Conservation (phyloP, 2,888 invertebrate genomes). For the Ischnus inquisitorius region DNA sequence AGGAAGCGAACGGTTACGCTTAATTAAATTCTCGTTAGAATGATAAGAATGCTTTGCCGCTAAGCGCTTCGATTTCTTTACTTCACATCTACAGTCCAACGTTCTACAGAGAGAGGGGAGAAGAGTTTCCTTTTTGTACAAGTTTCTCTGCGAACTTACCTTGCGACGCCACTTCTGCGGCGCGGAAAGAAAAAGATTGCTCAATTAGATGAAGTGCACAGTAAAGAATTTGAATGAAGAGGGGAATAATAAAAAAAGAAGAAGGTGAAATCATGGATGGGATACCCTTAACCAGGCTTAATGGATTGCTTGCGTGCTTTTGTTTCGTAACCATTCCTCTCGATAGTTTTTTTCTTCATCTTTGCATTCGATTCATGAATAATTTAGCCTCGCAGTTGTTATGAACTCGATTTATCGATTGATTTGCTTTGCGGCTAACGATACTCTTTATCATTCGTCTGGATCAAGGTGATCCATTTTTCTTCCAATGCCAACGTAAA, state of each 20-base stretch:
- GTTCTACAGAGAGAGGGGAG: constrained; percentile 45
- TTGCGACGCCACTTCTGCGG: constrained; percentile 84
- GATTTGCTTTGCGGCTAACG: constrained; percentile 16
- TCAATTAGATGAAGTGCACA: constrained; percentile 76
- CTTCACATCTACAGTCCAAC: constrained; percentile 25
- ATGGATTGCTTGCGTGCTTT: constrained; percentile 42
- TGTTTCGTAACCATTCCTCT: neutral
- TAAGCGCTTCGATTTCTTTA: constrained; percentile 32
- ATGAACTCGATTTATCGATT: constrained; percentile 11
- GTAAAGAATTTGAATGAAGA: constrained; percentile 39
- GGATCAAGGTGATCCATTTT: constrained; percentile 9
- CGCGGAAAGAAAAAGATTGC: constrained; percentile 81
- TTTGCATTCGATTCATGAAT: constrained; percentile 24
- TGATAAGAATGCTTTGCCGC: constrained; percentile 44
- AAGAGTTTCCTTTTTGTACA: constrained; percentile 25
- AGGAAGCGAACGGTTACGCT: constrained; percentile 5
- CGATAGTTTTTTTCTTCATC: constrained; percentile 18
- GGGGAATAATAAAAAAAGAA: neutral
- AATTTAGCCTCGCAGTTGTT: constrained; percentile 40
- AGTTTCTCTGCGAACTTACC: constrained; percentile 79
- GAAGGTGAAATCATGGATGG: constrained; percentile 13
- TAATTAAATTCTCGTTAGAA: neutral
- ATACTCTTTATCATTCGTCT: constrained; percentile 24
- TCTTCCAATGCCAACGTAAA: constrained; percentile 15
- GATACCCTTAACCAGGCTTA: constrained; percentile 28